phyloP scores from a whole-genome alignment of 2,888 invertebrate species.

The Theristus sp. region DNA sequence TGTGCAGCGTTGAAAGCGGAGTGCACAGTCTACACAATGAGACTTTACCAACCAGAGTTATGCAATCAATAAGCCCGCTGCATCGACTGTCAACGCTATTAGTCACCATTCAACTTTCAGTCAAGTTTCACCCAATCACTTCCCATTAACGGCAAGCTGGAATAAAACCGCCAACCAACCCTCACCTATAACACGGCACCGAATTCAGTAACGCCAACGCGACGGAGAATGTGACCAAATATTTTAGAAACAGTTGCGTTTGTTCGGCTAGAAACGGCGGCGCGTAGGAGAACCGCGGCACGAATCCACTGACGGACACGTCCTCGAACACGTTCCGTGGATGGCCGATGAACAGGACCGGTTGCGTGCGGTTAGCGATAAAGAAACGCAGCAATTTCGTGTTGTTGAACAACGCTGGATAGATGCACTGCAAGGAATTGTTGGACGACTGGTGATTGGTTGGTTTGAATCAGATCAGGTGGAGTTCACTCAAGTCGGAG shows the following conservation, averaged over 20 bases:
- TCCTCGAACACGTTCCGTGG: constrained; percentile 36
- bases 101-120: too few species aligned
- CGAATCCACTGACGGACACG: background rate
- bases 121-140: too few species aligned
- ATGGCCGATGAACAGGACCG: constrained; percentile 59
- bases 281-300: background rate
- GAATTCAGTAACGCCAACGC: constrained; percentile 76
- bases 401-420: constrained; percentile 56
- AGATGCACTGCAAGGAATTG: constrained; percentile 45
- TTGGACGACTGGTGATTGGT: background rate
- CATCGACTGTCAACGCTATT: too few species aligned
- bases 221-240: constrained; percentile 53
- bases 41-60: too few species aligned
- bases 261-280: constrained; percentile 12
- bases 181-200: constrained; percentile 60
- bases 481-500: too few species aligned
- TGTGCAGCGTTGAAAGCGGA: too few species aligned
- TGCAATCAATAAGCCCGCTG: too few species aligned
- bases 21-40: too few species aligned
- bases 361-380: constrained; percentile 20
- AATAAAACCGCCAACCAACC: too few species aligned
- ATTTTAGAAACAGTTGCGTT: constrained; percentile 16
- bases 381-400: constrained; percentile 45
- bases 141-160: too few species aligned
- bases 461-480: too few species aligned